Evolutionary conservation across 37 sponge, comb jelly and placozoan species (phyloP).

Genomic region (Lycopodina hypogea): DNA sequence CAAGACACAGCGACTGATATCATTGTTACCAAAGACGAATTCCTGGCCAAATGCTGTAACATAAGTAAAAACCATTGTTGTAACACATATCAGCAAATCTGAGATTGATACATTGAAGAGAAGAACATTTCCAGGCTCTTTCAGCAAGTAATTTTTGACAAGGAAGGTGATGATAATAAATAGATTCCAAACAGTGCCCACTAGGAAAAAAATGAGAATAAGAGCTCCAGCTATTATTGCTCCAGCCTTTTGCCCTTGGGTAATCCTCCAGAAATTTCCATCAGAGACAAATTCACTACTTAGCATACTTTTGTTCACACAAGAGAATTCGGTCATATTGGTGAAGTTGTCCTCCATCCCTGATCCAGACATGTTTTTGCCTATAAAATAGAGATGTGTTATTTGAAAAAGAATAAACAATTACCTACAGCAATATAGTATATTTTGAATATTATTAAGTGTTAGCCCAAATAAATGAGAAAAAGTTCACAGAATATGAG

Average conservation of each 20-base stretch:
- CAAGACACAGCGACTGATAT: conserved; percentile 38
- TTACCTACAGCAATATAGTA: too few relatives aligned
- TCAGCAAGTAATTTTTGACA: conserved; percentile 43
- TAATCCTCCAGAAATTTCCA: conserved; percentile 36
- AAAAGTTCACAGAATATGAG: too few relatives aligned
- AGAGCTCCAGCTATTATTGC: conserved; percentile 28
- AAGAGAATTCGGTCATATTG: not conserved
- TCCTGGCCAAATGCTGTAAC: conserved; percentile 24
- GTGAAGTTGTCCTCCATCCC: not conserved
- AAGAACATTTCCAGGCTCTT: conserved; percentile 66
- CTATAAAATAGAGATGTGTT: too few relatives aligned
- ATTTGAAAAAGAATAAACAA: conserved; percentile 39
- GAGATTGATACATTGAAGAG: conserved; percentile 50
- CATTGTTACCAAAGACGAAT: conserved; percentile 47
- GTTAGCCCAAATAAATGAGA: too few relatives aligned
- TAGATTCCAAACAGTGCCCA: conserved; percentile 70
- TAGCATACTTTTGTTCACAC: not conserved
- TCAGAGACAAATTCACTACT: conserved; percentile 21
- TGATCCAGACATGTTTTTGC: too few relatives aligned
- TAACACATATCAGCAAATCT: conserved; percentile 37
- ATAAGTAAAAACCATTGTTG: conserved; percentile 17
- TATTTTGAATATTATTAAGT: too few relatives aligned
- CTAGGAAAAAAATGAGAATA: conserved; percentile 43
- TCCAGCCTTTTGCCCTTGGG: conserved; percentile 1
- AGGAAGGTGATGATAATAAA: conserved; percentile 60